Conservation (phyloP, 2,113 vertebrate species). For the Plectropomus leopardus region DNA sequence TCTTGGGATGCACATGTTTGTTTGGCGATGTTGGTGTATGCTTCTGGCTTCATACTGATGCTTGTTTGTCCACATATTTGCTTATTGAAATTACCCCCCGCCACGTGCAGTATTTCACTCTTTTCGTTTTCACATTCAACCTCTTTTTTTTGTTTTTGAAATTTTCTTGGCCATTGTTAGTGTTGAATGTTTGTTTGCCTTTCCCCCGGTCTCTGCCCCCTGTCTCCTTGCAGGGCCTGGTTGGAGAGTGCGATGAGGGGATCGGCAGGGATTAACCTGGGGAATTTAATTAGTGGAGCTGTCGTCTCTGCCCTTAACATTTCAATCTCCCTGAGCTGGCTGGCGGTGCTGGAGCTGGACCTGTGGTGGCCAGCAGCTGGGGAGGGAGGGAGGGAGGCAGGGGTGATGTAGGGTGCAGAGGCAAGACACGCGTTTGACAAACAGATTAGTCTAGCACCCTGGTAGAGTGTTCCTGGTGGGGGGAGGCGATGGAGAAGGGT, state of each 20-base stretch:
- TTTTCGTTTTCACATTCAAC: conserved; percentile 41
- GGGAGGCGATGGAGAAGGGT: conserved; percentile 10
- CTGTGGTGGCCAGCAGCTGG: conserved; percentile 70
- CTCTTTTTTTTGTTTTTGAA: conserved; percentile 24
- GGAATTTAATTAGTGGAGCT: conserved; percentile 97
- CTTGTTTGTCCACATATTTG: conserved; percentile 27
- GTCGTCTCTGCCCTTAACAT: conserved; percentile 89
- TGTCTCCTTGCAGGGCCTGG: conserved; percentile 65
- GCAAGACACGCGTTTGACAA: conserved; percentile 74
- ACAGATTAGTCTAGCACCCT: conserved; percentile 75
- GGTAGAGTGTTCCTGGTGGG: conserved; percentile 44
- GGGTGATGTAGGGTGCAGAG: conserved; percentile 36
- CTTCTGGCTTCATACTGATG: not conserved
- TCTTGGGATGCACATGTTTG: not conserved
- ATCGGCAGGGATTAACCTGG: conserved; percentile 94
- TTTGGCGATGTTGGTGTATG: not conserved
- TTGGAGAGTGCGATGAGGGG: conserved; percentile 81
- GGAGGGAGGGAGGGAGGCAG: conserved; percentile 31
- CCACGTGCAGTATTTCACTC: not conserved
- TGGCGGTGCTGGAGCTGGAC: conserved; percentile 67
- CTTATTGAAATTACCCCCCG: conserved; percentile 1
- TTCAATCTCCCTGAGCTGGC: conserved; percentile 89
- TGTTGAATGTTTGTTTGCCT: conserved; percentile 76
- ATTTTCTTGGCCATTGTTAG: conserved; percentile 38
- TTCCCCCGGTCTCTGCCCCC: conserved; percentile 35